phyloP scores from a whole-genome alignment of 2,797 vertebrate species.

The Enteromius treurensis region DNA sequence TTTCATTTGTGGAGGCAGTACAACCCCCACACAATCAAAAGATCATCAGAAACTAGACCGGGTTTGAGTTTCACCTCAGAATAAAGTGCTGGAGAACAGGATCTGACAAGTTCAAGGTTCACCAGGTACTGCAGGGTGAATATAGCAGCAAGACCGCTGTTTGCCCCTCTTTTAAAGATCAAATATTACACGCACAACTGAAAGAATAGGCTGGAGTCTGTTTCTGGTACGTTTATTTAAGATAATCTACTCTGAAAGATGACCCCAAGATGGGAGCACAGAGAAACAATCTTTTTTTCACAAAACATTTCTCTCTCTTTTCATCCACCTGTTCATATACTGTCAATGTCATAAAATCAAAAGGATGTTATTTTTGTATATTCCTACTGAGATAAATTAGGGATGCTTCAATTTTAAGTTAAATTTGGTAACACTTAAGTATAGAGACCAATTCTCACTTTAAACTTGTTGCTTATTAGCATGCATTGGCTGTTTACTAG shows the following conservation, averaged over 20 bases:
- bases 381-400: neutral
- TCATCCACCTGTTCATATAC: neutral
- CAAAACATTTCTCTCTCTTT: neutral
- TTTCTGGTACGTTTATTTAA: neutral
- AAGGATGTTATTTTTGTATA: neutral
- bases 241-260: neutral
- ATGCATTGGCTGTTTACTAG: neutral
- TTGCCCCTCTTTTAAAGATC: conserved; percentile 8
- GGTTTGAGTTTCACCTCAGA: neutral
- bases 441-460: neutral
- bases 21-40: neutral
- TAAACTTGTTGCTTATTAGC: neutral
- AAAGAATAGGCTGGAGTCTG: neutral
- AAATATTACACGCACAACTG: neutral
- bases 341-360: neutral
- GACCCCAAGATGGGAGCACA: neutral
- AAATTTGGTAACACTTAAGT: too few species aligned
- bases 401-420: neutral
- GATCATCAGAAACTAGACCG: neutral
- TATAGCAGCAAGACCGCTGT: neutral
- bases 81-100: neutral
- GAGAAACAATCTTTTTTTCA: neutral
- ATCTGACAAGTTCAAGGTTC: conserved; percentile 19
- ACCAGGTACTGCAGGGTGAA: neutral
- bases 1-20: neutral